phyloP scores from a whole-genome alignment of 2,113 vertebrate species.

The Bombycilla garrulus region DNA sequence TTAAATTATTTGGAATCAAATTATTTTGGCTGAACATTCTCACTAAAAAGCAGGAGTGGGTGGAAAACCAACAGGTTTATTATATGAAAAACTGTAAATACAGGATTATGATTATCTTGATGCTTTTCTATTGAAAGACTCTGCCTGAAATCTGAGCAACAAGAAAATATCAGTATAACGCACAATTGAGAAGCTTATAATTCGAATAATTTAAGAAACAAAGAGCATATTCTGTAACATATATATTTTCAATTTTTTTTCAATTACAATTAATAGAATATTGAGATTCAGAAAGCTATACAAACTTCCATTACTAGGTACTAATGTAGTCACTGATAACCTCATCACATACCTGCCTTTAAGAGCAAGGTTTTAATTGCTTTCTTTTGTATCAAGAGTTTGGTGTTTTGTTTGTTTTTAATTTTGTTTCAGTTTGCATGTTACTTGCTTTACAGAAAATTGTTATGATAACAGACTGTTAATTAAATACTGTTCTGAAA shows the following conservation, averaged over 20 bases:
- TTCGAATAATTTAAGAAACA: neutral
- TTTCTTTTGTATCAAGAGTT: neutral
- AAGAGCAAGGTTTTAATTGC: neutral
- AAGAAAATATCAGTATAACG: neutral
- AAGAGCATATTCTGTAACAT: neutral
- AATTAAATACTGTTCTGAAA: neutral
- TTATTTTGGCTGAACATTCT: neutral
- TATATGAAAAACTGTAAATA: neutral
- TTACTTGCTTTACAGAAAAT: neutral
- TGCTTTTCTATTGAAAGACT: neutral
- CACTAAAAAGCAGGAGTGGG: neutral
- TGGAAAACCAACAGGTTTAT: neutral
- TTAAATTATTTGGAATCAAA: neutral
- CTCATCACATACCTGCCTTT: neutral
- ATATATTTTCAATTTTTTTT: neutral
- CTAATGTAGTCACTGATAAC: neutral
- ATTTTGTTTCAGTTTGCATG: neutral
- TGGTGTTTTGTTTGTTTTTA: neutral
- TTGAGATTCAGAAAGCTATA: neutral
- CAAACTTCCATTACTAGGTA: neutral
- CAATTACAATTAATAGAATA: neutral
- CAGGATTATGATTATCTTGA: neutral
- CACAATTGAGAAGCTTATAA: neutral
- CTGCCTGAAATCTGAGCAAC: neutral
- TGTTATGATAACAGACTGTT: neutral